phyloP scores from a whole-genome alignment of 2,797 vertebrate genomes.

The Lycodopsis pacificus region DNA sequence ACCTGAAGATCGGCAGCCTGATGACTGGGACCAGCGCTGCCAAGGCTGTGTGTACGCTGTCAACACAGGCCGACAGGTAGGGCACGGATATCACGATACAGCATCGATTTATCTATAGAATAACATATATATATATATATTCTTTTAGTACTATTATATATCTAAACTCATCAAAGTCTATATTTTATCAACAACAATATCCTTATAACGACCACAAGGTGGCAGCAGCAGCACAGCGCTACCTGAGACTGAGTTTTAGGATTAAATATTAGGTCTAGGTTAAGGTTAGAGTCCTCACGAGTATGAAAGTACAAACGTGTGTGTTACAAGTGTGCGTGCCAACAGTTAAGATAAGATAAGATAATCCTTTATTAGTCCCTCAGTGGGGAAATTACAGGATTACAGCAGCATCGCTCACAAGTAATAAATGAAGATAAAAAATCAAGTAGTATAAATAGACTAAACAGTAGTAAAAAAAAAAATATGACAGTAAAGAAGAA shows the following conservation, averaged over 20 bases:
- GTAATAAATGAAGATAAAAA: too few species aligned
- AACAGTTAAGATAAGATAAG: too few species aligned
- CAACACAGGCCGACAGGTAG: slow-evolving; percentile 94
- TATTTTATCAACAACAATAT: not conserved
- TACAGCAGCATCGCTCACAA: too few species aligned
- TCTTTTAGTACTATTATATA: not conserved
- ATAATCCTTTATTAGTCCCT: too few species aligned
- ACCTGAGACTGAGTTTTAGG: not conserved
- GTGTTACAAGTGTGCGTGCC: not conserved
- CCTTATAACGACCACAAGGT: not conserved
- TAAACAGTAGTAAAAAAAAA: too few species aligned
- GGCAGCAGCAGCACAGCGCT: slow-evolving; percentile 26
- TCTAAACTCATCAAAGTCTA: not conserved
- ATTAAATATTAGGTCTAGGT: not conserved
- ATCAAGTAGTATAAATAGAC: too few species aligned
- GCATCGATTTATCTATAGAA: rapidly evolving
- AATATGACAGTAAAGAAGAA: too few species aligned
- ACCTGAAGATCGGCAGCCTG: slow-evolving; percentile 90
- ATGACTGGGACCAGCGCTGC: slow-evolving; percentile 88
- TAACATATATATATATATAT: not conserved
- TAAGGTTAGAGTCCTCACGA: not conserved
- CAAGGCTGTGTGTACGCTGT: slow-evolving; percentile 92
- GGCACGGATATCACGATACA: rapidly evolving
- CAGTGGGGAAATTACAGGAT: too few species aligned
- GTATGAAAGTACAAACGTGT: not conserved